Evolutionary conservation across 1,140 invertebrate species (phyloP), one percentile per base, ranked within the genome.

Genomic region (Chlorops oryzae): DNA sequence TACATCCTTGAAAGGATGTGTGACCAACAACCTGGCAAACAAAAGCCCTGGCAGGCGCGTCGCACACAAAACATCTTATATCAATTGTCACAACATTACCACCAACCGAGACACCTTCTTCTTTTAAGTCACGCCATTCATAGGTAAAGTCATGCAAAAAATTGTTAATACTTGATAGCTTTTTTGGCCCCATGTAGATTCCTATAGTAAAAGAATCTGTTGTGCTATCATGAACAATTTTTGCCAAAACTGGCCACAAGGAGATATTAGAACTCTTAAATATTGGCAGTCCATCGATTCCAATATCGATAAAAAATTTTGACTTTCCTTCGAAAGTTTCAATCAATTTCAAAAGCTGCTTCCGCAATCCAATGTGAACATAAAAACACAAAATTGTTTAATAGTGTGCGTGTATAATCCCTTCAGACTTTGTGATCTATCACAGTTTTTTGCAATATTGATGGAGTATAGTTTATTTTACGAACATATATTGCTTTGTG

Each of bases 91-190:
- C 10, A 5, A 9, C 12, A 21, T 35, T 46, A n/a, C n/a, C 23
- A 12, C 22, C 22, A 6, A 44, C 13, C 9, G 22, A 23, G 18
- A 24, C 4, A 12, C 44, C 44, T n/a, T 12, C 18, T 12, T 13
- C 12, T 2, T 46, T 7, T 35, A 45, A 20, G 6, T 17, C 17
- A 18, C 20, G 17, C 17, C 10, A 32, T 32, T 50, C 48, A 28
- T 20, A 3, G 5, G 43, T 13, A 43, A 50, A 50, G n/a, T 50
- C 48, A 34, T 50, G 48, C 15, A 50, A 21, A 41, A 12, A 50
- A 25, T 3, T 21, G 18, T 41, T 9, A 17, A 42, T 25, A 28
- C 42, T 32, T 28, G 12, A 17, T 4, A 28, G 47, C 34, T 50
- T 50, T 32, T 50, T 38, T 24, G 28, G 3, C 22, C 46, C 46